Base-by-base conservation (phyloP, 1,140 invertebrate genomes). In the Bombus superbus region DNA sequence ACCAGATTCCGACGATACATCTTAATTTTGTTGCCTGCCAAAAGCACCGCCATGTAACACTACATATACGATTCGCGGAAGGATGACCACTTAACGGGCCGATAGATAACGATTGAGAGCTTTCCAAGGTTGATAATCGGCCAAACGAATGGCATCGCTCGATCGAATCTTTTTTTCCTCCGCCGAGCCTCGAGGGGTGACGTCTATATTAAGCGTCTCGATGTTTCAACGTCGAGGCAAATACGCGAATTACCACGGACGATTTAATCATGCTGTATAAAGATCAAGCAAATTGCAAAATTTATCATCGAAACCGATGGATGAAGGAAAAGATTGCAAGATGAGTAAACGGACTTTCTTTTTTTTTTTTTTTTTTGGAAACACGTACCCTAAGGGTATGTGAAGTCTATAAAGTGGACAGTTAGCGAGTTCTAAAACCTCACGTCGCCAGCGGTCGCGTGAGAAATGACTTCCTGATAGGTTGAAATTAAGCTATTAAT, bases 1-100 rank as follows among this genome's bases (percentile, higher is more conserved):
- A 92, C 92, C 92, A 94, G 94, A 95, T 94, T 90, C 93, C 90
- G 91, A 91, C 93, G 94, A 95, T 94, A 95, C 94, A 94, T 95
- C 94, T 95, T 94, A 94, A 94, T 95, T 94, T 93, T 90, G 92
- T 89, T 86, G 84, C 89, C 83, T 85, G 88, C 91, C 91, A 92
- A 94, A 94, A 93, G 92, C 91, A 92, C 89, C 85, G 89, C 71
- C 80, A 72, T 53, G 2, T 10, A 9, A 10, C 69, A 28, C 40
- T 11, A 6, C 53, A 5, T 3, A 5, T 62, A 38, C 87, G 81
- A 57, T 89, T 83, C 85, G 64, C 78, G 77, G 87, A 89, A 79
- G 85, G 89, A 86, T 77, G 35, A 47, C 35, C 53, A 15, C 35
- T 64, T 71, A 86, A 79, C 53, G 32, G 38, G 15, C 8, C 53